Evolutionary conservation across 2,797 vertebrate genomes (phyloP).

Genomic region (Adelosebastes latens): DNA sequence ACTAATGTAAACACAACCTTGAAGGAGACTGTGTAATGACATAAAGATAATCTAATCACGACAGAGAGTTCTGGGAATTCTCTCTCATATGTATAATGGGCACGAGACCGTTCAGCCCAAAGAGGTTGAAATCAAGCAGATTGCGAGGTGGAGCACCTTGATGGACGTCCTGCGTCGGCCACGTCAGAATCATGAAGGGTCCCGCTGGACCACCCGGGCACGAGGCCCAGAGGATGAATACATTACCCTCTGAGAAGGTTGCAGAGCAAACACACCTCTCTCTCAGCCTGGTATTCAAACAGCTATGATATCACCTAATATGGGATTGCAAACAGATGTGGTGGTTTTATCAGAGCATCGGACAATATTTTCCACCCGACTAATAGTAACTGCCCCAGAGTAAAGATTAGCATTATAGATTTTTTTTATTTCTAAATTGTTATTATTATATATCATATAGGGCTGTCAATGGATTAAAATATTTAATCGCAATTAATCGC

Average conservation of each 20-base stretch:
- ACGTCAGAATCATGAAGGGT: conserved; percentile 44
- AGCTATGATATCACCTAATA: conserved; percentile 73
- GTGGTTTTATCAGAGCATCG: conserved; percentile 53
- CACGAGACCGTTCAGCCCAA: not conserved
- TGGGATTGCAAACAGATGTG: conserved; percentile 77
- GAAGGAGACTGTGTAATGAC: conserved; percentile 25
- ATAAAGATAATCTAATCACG: conserved; percentile 48
- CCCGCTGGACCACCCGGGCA: conserved; percentile 63
- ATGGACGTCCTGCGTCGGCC: conserved; percentile 39
- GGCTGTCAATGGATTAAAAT: too few relatives aligned
- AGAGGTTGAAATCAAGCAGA: conserved; percentile 52
- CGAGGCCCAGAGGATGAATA: conserved; percentile 55
- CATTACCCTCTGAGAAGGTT: conserved; percentile 56
- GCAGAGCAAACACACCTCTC: conserved; percentile 46
- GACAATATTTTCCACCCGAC: not conserved
- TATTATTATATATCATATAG: not conserved
- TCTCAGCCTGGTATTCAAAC: conserved; percentile 45
- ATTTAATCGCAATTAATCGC: too few relatives aligned
- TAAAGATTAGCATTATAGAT: not conserved
- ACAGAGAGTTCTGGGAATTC: conserved; percentile 19
- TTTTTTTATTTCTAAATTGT: not conserved
- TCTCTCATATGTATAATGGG: conserved; percentile 10
- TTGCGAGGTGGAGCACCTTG: conserved; percentile 46
- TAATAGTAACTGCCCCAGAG: not conserved
- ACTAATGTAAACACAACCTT: conserved; percentile 41